Evolutionary conservation across 2,797 vertebrate species (phyloP), one percentile per base, ranked within the genome.

Genomic region (Lerista edwardsae): DNA sequence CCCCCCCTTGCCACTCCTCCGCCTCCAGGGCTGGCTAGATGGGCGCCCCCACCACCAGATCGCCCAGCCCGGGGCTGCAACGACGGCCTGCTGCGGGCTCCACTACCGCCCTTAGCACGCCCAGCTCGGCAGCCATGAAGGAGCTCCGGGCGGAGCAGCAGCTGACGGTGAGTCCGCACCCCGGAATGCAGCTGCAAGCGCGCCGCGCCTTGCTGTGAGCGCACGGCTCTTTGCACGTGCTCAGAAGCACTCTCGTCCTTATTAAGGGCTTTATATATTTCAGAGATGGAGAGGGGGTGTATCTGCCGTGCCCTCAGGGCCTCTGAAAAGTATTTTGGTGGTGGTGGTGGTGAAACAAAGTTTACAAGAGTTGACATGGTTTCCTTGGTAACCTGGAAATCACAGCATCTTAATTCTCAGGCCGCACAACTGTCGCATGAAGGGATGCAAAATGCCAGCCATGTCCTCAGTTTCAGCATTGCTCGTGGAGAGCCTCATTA

Each of bases 91-190:
- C 1, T 0, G 25, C n/a, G 19, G 51, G 34, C 1, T 44, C 10
- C 0, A 23, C 64, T n/a, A 44, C 2, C 36, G 62, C 71, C 59
- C 15, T 23, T 19, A 27, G 65, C 14, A 19, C 0, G 62, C 17
- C 0, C 11, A 82, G 87, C 88, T 90, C 1, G 0, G 36, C 41
- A 11, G 4, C 90, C 21, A 0, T 1, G 29, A 72, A 75, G 75
- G 84, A 91, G 23, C 36, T 76, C 87, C 87, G 65, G 83, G 59
- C 57, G 73, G 88, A 93, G 82, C 92, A 94, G 83, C 93, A 86
- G 69, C 86, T 94, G 2, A 44, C 0, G 65, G 93, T 92, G 75
- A 93, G 94, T 55, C 47, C 10, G 6, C 10, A 47, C 6, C 6
- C n/a, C 47, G 11, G 47, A 6, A 6, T 11, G 2, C 51, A 55